These are phyloP conservation scores for Melospiza melodia DNA, from an alignment of 2,113 vertebrate genomes.

Conservation along the genomic window DNA sequence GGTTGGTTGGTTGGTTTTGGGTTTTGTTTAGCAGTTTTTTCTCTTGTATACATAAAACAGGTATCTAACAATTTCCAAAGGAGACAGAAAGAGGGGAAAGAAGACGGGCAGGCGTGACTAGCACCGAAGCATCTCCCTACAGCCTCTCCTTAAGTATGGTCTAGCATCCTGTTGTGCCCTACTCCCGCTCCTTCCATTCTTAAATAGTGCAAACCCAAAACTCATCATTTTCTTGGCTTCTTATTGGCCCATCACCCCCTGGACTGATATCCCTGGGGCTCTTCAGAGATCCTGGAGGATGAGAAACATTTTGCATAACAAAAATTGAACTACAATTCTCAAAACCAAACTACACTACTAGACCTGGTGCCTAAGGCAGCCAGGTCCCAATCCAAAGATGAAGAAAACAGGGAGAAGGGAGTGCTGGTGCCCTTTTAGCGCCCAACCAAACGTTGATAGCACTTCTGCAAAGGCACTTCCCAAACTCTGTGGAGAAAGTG, in stretches of 20 bases:
- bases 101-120: not conserved
- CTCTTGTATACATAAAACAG: not conserved
- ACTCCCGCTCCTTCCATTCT: not conserved
- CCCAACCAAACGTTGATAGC: fast-evolving
- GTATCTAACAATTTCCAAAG: not conserved
- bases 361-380: not conserved
- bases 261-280: not conserved
- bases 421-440: not conserved
- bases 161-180: not conserved
- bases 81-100: not conserved
- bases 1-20: fast-evolving
- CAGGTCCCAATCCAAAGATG: not conserved
- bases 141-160: not conserved
- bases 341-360: not conserved
- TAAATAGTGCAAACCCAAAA: not conserved
- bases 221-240: not conserved
- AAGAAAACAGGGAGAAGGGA: not conserved
- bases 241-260: not conserved
- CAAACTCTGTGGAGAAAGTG: not conserved
- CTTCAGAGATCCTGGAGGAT: not conserved
- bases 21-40: not conserved
- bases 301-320: not conserved
- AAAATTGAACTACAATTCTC: not conserved
- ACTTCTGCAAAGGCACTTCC: not conserved
- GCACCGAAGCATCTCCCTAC: not conserved